These are phyloP conservation scores for Enteromius trimaculatus DNA, from an alignment of 2,797 vertebrate species.

Conservation along the genomic window DNA sequence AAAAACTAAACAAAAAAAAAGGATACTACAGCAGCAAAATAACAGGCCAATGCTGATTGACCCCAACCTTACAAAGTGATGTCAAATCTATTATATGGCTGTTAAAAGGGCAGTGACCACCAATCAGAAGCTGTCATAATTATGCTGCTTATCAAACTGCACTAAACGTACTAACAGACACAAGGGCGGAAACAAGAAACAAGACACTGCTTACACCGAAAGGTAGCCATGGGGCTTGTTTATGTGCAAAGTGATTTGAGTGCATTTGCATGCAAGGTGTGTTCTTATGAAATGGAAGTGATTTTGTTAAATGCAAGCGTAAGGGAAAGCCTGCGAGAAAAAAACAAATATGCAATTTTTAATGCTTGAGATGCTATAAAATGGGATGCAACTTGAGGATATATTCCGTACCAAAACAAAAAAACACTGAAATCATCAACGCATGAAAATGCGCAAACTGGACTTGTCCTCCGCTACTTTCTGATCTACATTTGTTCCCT, in stretches of 20 bases:
- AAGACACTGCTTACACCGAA: no score
- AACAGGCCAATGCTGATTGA: conserved; percentile 37
- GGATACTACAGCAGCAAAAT: not conserved
- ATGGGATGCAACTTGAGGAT: conserved; percentile 7
- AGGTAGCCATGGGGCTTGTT: conserved; percentile 33
- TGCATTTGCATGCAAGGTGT: conserved; percentile 50
- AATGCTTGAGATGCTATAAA: conserved; percentile 3
- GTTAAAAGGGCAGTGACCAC: conserved; percentile 5
- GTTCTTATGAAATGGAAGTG: conserved; percentile 29
- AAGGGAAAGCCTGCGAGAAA: not conserved
- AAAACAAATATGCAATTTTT: not conserved
- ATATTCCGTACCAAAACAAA: not conserved
- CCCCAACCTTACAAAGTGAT: conserved; percentile 49
- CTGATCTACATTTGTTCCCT: conserved; percentile 39
- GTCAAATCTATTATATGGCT: conserved; percentile 38
- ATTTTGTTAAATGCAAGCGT: conserved; percentile 21
- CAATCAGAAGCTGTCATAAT: conserved; percentile 36
- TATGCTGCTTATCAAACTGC: conserved; percentile 36
- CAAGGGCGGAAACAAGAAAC: no score
- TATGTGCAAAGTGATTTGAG: conserved; percentile 24
- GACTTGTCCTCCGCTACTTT: not conserved
- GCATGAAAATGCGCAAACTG: conserved; percentile 23
- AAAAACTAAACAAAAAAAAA: conserved; percentile 7
- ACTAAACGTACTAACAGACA: conserved; percentile 3
- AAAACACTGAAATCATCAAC: not conserved